Evolutionary conservation across 2,113 vertebrate species (phyloP), one percentile per base, ranked within the genome.

Genomic region (Anas platyrhynchos): DNA sequence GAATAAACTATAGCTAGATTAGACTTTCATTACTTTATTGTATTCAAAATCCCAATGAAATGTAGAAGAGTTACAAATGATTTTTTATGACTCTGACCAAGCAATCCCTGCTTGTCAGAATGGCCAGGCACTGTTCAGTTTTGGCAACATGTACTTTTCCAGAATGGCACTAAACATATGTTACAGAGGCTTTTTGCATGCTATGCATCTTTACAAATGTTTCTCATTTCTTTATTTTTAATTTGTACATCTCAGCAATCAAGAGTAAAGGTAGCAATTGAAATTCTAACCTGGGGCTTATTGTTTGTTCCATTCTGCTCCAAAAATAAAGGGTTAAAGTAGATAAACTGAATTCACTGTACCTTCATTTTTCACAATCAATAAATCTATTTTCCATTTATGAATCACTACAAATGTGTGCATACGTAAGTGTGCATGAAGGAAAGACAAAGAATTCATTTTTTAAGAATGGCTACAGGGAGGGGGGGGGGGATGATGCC

Each of bases 391-490:
- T 83, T 94, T 82, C 52, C 23, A 13, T 54, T 65, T 54, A 32
- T 1, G 17, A 72, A 56, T 12, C 16, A 8, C 46, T 48, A 38
- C 11, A 59, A 72, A 83, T n/a, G 34, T 58, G 52, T 43, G 38
- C 58, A 72, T 89, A 81, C 16, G 0, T 12, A 69, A 68, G 44
- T 2, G 18, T 2, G 0, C 54, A 29, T 6, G 38, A 91, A 91
- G 69, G 56, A 68, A 91, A 93, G 74, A 91, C 25, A 34, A 90
- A 83, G 32, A 81, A 80, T 31, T 83, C 1, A 0, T 48, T 78
- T 95, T 89, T 83, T 65, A 87, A 91, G 95, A 92, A 87, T 54
- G 77, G 48, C 34, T 89, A 6, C 50, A 27, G 23, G 4, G n/a
- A n/a, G 23, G 4, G n/a, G 36, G 34, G 34, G 34, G 7, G 11